Evolutionary conservation across 2,113 vertebrate species (phyloP), one percentile per base, ranked within the genome.

Genomic region (Salminus brasiliensis): DNA sequence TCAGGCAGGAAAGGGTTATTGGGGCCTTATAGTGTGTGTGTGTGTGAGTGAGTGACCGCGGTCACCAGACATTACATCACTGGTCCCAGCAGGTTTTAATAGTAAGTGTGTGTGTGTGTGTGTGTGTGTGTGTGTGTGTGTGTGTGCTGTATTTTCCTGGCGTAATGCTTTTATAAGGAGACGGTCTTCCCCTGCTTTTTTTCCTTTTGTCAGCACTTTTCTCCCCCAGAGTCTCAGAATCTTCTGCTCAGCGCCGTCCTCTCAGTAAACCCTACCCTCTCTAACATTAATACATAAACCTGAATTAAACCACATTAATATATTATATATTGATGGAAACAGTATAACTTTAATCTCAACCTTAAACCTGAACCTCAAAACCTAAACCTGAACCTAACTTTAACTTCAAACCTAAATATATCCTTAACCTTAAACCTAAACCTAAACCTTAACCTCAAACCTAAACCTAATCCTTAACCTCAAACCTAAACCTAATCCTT

Each of bases 21-120:
- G 25, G n/a, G 16, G 55, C 15, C 45, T 13, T 79, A 43, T 66
- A 83, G 55, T 80, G 73, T 86, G 68, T 80, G 57, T 74, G 39
- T 53, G 79, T 78, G 77, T 85, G 77, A 82, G 55, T 78, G 74
- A 83, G 81, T 88, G 85, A 80, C 87, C 89, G 78, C 85, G 88
- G 60, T 73, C 73, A 82, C 74, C 70, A 84, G 83, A 84, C 83
- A 59, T 84, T 74, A 84, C 83, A 84, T 84, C 83, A 84, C 47
- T 68, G 62, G 47, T 75, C 82, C 60, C 73, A 80, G 52, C 41
- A 76, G 78, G 74, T 69, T 74, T 79, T 79, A 72, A 80, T 74
- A 60, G 66, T 70, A 16, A 60, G 60, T 72, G 60, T 62, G 68
- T 36, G 25, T 66, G 66, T 52, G 66, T 47, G 55, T 57, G 59